phyloP scores from a whole-genome alignment of 2,113 vertebrate genomes.

The Lepus timidus region DNA sequence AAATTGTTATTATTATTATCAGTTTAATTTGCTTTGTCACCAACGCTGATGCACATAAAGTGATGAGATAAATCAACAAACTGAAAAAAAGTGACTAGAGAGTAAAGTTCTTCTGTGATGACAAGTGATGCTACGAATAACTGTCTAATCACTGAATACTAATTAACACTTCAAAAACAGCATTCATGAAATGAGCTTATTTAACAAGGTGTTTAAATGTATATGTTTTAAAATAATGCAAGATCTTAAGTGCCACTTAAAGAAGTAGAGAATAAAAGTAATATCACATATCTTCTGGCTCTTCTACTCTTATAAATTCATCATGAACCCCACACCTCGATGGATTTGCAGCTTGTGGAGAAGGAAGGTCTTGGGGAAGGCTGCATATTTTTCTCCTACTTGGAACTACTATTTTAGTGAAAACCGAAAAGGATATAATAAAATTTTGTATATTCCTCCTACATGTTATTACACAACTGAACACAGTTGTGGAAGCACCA shows the following conservation, averaged over 20 bases:
- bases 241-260: not conserved
- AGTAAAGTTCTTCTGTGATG: not conserved
- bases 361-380: not conserved
- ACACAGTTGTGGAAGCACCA: not conserved
- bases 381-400: not conserved
- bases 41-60: not conserved
- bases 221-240: not conserved
- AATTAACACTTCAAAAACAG: not conserved
- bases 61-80: not conserved
- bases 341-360: not conserved
- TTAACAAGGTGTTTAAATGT: not conserved
- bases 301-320: not conserved
- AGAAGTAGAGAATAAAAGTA: not conserved
- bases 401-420: not conserved
- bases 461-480: not conserved
- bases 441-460: not conserved
- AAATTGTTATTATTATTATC: not conserved
- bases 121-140: not conserved
- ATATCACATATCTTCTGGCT: not conserved
- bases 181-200: not conserved
- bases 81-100: not conserved
- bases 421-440: not conserved
- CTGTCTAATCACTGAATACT: not conserved
- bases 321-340: not conserved
- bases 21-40: constrained; percentile 10